phyloP scores from a whole-genome alignment of 1,140 invertebrate genomes.

The Gonioctena quinquepunctata region DNA sequence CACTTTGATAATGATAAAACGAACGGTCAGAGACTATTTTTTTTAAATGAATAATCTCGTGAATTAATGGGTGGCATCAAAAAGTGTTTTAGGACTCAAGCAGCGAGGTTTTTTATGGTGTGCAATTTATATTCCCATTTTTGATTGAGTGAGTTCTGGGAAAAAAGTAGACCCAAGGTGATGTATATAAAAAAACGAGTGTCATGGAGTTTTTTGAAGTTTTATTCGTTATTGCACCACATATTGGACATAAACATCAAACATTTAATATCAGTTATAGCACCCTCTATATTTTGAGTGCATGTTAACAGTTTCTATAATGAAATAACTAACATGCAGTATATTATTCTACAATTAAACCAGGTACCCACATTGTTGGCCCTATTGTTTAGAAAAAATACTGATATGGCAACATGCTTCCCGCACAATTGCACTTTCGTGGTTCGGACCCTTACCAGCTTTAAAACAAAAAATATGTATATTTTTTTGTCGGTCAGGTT shows the following conservation, averaged over 20 bases:
- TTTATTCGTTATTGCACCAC: slow-evolving; percentile 43
- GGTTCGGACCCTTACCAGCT: slow-evolving; percentile 59
- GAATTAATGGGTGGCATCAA: too few relatives aligned
- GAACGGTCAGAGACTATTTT: too few relatives aligned
- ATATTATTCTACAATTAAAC: slow-evolving; percentile 25
- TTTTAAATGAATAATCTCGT: too few relatives aligned
- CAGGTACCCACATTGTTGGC: slow-evolving; percentile 26
- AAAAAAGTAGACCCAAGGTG: too few relatives aligned
- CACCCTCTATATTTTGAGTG: not conserved
- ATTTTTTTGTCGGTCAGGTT: slow-evolving; percentile 38
- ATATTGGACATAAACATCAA: slow-evolving; percentile 42
- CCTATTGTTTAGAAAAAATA: slow-evolving; percentile 34
- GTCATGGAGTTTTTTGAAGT: slow-evolving; percentile 14
- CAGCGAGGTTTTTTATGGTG: too few relatives aligned
- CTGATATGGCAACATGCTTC: slow-evolving; percentile 24
- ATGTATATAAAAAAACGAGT: too few relatives aligned
- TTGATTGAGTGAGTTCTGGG: too few relatives aligned
- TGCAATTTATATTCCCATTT: too few relatives aligned
- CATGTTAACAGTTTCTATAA: slow-evolving; percentile 8
- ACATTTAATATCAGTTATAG: slow-evolving; percentile 33
- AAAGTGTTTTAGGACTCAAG: too few relatives aligned
- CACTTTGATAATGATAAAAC: too few relatives aligned
- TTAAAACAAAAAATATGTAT: slow-evolving; percentile 42
- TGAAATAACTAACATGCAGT: slow-evolving; percentile 42
- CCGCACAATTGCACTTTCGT: slow-evolving; percentile 41